A percentile compares a stretch with the other conserved stretches of the same genome.
These are phyloP conservation scores for Aspiorhynchus laticeps DNA, from an alignment of 2,113 vertebrate species.

Conservation along the genomic window DNA sequence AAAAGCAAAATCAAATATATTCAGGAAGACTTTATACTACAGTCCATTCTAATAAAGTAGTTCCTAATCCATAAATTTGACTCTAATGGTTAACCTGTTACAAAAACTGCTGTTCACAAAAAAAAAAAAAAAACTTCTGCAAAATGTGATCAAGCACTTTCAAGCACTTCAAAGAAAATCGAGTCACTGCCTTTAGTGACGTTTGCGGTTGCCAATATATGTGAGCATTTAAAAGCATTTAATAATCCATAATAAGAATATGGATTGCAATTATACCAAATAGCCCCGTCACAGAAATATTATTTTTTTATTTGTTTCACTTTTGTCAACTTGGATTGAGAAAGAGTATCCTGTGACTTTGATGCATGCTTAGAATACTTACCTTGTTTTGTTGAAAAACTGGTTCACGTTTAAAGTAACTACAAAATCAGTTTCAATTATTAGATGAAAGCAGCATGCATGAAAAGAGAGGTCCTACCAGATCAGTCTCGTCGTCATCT, in stretches of 20 bases:
- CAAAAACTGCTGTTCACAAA: background rate
- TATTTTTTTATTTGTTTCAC: background rate
- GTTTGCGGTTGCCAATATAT: background rate
- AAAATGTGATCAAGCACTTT: no score
- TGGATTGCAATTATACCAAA: background rate
- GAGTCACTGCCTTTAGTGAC: background rate
- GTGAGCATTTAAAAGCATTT: background rate
- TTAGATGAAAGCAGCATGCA: slow-evolving; percentile 32
- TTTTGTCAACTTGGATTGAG: background rate
- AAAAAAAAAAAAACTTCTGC: background rate
- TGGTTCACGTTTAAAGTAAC: background rate
- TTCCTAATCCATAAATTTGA: no score
- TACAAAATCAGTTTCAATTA: background rate
- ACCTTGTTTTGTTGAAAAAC: background rate
- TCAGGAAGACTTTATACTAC: background rate
- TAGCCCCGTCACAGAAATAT: background rate
- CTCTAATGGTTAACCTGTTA: no score
- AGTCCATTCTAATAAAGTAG: background rate
- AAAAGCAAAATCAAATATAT: background rate
- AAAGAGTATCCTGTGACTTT: background rate
- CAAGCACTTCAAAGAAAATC: background rate
- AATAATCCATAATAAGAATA: background rate
- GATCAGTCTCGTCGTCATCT: slow-evolving; percentile 95
- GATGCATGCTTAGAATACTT: background rate
- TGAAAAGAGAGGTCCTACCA: slow-evolving; percentile 85